phyloP scores from a whole-genome alignment of 2,888 invertebrate genomes.

The Agelastica alni region DNA sequence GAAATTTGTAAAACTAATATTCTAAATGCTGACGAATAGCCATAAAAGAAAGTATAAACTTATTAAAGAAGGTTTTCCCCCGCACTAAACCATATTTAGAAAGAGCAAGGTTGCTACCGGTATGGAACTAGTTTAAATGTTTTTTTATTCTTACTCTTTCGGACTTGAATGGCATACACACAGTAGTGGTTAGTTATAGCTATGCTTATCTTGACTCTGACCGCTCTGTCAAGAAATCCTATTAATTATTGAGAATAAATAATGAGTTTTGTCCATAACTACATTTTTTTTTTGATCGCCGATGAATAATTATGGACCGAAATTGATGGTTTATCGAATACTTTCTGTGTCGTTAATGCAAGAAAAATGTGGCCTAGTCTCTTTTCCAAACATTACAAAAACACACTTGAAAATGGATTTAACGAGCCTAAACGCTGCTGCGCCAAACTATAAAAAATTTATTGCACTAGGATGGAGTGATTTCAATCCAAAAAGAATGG shows the following conservation, averaged over 20 bases:
- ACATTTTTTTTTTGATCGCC: constrained; percentile 10
- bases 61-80: too few relatives aligned
- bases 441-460: too few relatives aligned
- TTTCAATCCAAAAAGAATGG: too few relatives aligned
- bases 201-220: constrained; percentile 37
- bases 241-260: constrained; percentile 32
- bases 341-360: constrained; percentile 12
- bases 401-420: too few relatives aligned
- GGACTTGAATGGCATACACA: constrained; percentile 26
- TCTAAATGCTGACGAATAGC: too few relatives aligned
- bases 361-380: too few relatives aligned
- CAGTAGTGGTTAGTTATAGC: constrained; percentile 34
- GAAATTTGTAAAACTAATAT: too few relatives aligned
- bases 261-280: constrained; percentile 30
- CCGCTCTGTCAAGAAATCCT: constrained; percentile 36
- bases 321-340: constrained; percentile 17
- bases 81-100: constrained; percentile 12
- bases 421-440: too few relatives aligned
- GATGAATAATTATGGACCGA: constrained; percentile 20
- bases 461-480: too few relatives aligned
- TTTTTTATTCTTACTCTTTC: constrained; percentile 27
- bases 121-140: constrained; percentile 35
- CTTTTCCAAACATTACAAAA: too few relatives aligned
- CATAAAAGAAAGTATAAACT: too few relatives aligned
- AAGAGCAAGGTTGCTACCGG: constrained; percentile 24